Base-by-base conservation (phyloP, 2,797 vertebrate genomes). In the Bradypodion pumilum region DNA sequence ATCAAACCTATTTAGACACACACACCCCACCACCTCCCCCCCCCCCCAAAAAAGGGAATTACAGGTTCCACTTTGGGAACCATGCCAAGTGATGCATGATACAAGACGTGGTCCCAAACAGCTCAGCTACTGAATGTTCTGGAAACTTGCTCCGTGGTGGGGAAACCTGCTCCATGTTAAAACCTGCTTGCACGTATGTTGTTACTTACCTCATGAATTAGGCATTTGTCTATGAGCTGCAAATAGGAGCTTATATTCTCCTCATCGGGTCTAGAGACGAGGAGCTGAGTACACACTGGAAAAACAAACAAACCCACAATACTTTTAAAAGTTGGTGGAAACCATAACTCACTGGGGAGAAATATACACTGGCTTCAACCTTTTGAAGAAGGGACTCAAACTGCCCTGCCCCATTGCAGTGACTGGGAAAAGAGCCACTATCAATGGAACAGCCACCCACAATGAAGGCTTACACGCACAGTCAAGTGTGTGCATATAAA, bases 231-330 rank as follows among this genome's bases (percentile, higher is more conserved):
- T 86, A 99, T 98, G 91, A 99, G 98, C 92, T 99, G 98, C 91
- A 99, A 96, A 94, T 99, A 99, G 90, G 98, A 98, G 94, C 98
- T 99, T 95, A 99, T 98, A 94, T 98, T 99, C 93, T 99, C 98
- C 91, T 99, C 98, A 4, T 99, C 98, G 0, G 98, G 97, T 92
- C 98, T 97, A 37, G 98, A 99, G 92, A 99, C 98, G 86, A 99
- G 92, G 72, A 99, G 98, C 94, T 99, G 98, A n/a, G 98, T 99
- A 92, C 98, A 99, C 86, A 98, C 98, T 99, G 95, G 59, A 84
- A 87, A 89, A 86, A 46, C 46, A 89, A 86, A 10, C 59, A 86
- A 19, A 60, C 40, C 7, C 5, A 7, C 19, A 78, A 62, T 42
- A 83, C 12, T 0, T 0, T 1, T 80, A 52, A 70, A 66, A 10